These are phyloP conservation scores for Volucella zonaria DNA, from an alignment of 2,888 invertebrate species.

Conservation along the genomic window DNA sequence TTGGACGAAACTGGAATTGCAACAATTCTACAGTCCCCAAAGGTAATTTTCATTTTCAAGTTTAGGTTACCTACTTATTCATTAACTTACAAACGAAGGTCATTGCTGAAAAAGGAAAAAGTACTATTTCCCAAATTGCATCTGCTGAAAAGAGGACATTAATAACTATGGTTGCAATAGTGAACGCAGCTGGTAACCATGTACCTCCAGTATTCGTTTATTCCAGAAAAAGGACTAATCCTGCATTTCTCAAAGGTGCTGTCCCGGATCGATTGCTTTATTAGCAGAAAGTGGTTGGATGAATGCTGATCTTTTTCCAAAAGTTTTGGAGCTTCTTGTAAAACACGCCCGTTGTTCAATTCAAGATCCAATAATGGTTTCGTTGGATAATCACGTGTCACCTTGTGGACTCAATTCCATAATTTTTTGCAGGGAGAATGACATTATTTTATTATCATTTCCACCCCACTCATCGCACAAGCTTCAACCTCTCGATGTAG, in stretches of 20 bases:
- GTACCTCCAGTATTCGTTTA: constrained; percentile 17
- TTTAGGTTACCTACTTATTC: background rate
- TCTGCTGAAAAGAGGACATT: constrained; percentile 27
- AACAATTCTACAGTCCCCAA: constrained; percentile 31
- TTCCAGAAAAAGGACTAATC: constrained; percentile 23
- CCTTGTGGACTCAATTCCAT: constrained; percentile 17
- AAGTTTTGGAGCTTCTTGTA: constrained; percentile 25
- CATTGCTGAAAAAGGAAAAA: constrained; percentile 23
- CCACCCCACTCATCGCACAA: constrained; percentile 30
- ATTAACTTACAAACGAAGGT: constrained; percentile 5
- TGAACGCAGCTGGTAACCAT: constrained; percentile 26
- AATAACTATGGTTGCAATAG: background rate
- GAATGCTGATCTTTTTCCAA: constrained; percentile 1
- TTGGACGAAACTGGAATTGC: constrained; percentile 27
- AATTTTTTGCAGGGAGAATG: constrained; percentile 35
- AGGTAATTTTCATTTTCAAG: constrained; percentile 26
- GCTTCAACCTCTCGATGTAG: constrained; percentile 28
- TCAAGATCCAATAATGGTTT: constrained; percentile 16
- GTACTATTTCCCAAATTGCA: constrained; percentile 21
- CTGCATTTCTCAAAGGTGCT: constrained; percentile 18
- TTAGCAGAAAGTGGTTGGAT: constrained; percentile 31
- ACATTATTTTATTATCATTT: constrained; percentile 19
- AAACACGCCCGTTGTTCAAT: constrained; percentile 12
- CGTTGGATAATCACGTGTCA: constrained; percentile 25
- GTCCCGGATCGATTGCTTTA: constrained; percentile 20